Evolutionary conservation across 1,140 invertebrate species (phyloP).

Genomic region (Mycetomoellerius zeteki): DNA sequence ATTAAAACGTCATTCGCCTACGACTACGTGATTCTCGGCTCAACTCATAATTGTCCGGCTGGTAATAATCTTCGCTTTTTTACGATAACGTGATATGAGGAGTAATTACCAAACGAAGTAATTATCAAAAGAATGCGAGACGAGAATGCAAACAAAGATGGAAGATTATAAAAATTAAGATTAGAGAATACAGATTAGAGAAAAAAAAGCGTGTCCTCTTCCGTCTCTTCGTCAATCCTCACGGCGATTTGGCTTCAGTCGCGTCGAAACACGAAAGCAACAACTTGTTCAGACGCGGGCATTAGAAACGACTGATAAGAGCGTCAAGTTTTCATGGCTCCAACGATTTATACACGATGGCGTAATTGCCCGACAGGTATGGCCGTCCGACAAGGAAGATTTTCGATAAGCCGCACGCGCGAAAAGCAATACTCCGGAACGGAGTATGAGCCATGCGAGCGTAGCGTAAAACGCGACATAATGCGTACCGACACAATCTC

Average conservation of each 20-base stretch:
- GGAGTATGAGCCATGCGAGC: conserved; percentile 19
- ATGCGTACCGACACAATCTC: conserved; percentile 20
- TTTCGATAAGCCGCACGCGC: conserved; percentile 49
- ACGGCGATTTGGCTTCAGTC: not conserved
- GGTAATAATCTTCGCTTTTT: conserved; percentile 10
- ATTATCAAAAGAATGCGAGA: conserved; percentile 12
- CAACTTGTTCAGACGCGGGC: not conserved
- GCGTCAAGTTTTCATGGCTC: conserved; percentile 12
- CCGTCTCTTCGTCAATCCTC: not conserved
- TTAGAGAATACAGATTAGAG: not conserved
- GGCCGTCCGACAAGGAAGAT: conserved; percentile 49
- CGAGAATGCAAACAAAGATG: not conserved
- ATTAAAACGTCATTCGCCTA: conserved; percentile 51
- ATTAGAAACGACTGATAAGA: conserved; percentile 46
- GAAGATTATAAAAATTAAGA: not conserved
- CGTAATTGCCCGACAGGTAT: conserved; percentile 49
- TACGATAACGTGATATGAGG: conserved; percentile 24
- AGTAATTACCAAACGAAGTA: conserved; percentile 21
- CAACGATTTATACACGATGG: conserved; percentile 39
- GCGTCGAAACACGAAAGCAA: not conserved
- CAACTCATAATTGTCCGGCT: conserved; percentile 29
- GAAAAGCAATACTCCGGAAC: conserved; percentile 49
- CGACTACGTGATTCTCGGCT: conserved; percentile 41
- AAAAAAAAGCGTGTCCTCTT: not conserved
- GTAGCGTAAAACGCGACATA: conserved; percentile 43